Evolutionary conservation across 35 echinoderm and acorn worm genomes (phyloP).

Genomic region (Hemicentrotus pulcherrimus): DNA sequence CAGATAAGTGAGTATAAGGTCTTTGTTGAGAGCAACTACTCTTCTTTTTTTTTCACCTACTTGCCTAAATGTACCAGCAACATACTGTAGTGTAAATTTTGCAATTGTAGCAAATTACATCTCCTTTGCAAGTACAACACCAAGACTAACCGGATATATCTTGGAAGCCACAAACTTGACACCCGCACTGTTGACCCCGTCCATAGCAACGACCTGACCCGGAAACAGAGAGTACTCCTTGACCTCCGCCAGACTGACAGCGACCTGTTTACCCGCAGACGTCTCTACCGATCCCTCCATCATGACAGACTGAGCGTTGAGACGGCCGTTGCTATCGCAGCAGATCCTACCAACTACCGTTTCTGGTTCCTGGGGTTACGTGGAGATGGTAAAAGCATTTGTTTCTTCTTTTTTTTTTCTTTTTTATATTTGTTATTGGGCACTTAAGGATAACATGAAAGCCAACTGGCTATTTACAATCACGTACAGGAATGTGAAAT

Average conservation of each 20-base stretch:
- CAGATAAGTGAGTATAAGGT: too few species aligned
- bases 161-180: slow-evolving; percentile 81
- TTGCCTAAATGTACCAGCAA: too few species aligned
- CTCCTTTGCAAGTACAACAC: neutral
- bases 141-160: slow-evolving; percentile 69
- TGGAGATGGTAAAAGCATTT: neutral
- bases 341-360: slow-evolving; percentile 84
- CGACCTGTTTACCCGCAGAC: slow-evolving; percentile 73
- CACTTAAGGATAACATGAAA: too few species aligned
- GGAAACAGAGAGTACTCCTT: slow-evolving; percentile 89
- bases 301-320: slow-evolving; percentile 87
- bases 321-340: slow-evolving; percentile 86
- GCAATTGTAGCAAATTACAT: neutral
- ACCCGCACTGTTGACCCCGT: slow-evolving; percentile 78
- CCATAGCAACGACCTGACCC: slow-evolving; percentile 82
- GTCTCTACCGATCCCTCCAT: slow-evolving; percentile 87
- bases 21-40: too few species aligned
- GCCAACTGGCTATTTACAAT: too few species aligned
- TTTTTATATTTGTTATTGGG: too few species aligned
- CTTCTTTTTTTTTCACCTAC: too few species aligned
- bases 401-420: too few species aligned
- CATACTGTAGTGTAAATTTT: too few species aligned
- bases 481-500: too few species aligned
- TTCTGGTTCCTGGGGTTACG: slow-evolving; percentile 68
- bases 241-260: slow-evolving; percentile 62